Conservation (phyloP, 1,140 invertebrate genomes). For the Pogonomyrmex californicus region DNA sequence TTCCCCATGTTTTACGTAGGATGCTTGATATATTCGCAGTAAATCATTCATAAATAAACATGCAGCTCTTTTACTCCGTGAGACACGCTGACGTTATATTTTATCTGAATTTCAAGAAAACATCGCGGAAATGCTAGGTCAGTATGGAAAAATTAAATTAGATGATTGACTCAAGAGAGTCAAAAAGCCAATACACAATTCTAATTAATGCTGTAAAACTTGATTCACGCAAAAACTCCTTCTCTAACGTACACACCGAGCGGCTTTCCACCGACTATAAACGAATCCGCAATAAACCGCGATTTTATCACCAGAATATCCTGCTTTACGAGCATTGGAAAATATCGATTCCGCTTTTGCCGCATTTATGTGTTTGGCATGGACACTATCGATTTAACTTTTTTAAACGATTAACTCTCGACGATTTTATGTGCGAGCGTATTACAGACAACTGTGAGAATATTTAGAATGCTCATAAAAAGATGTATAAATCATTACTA, state of each 20-base stretch:
- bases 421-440: not conserved
- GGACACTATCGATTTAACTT: slow-evolving; percentile 48
- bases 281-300: slow-evolving; percentile 63
- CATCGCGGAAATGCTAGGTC: not conserved
- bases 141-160: slow-evolving; percentile 29
- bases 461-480: not conserved
- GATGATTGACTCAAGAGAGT: not conserved
- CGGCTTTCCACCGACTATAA: slow-evolving; percentile 52
- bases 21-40: slow-evolving; percentile 41
- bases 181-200: slow-evolving; percentile 35
- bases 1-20: slow-evolving; percentile 4
- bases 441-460: not conserved
- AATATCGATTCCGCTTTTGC: slow-evolving; percentile 53
- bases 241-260: slow-evolving; percentile 7
- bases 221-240: slow-evolving; percentile 30
- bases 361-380: slow-evolving; percentile 44
- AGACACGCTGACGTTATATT: slow-evolving; percentile 33
- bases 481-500: not conserved
- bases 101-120: slow-evolving; percentile 69
- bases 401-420: slow-evolving; percentile 51
- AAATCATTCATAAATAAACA: slow-evolving; percentile 71
- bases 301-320: slow-evolving; percentile 59
- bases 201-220: slow-evolving; percentile 57
- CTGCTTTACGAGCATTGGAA: slow-evolving; percentile 61
- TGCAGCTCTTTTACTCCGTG: slow-evolving; percentile 2